A percentile compares a stretch with the other conserved stretches of the same genome.
Evolutionary conservation across 2,888 invertebrate genomes (phyloP).

Genomic region (Apodemia hepburni): DNA sequence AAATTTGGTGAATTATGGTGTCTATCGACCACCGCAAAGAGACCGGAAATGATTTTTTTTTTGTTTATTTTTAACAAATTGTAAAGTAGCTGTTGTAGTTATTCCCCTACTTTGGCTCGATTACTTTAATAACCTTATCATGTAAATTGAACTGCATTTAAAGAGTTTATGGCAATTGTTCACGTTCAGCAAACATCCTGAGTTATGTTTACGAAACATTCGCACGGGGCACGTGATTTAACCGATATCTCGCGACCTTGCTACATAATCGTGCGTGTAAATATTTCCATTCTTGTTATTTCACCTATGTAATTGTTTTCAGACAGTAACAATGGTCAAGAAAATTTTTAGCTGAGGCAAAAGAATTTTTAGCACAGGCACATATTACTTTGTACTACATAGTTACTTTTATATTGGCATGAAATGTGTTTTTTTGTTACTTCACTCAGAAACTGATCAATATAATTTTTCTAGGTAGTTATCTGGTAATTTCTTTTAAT

Average conservation of each 20-base stretch:
- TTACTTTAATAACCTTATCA: not conserved
- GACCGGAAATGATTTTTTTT: too few relatives aligned
- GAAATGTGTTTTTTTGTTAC: too few relatives aligned
- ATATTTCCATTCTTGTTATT: conserved; percentile 3
- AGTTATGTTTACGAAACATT: conserved; percentile 53
- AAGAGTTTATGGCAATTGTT: conserved; percentile 29
- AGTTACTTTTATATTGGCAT: not conserved
- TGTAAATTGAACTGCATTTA: conserved; percentile 1
- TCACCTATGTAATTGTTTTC: not conserved
- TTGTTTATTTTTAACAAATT: not conserved
- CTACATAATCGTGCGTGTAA: conserved; percentile 6
- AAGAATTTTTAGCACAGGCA: too few relatives aligned
- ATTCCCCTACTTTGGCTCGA: too few relatives aligned
- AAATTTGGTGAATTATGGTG: too few relatives aligned
- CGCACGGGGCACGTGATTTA: conserved; percentile 45
- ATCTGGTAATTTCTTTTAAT: too few relatives aligned
- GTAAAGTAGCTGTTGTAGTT: too few relatives aligned
- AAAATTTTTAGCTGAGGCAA: not conserved
- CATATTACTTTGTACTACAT: not conserved
- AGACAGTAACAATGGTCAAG: not conserved
- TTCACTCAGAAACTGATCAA: too few relatives aligned
- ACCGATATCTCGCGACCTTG: conserved; percentile 33
- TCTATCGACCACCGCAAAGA: too few relatives aligned
- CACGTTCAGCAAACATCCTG: conserved; percentile 59
- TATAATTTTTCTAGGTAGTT: too few relatives aligned